These are phyloP conservation scores for Montifringilla adamsi DNA, from an alignment of 2,113 vertebrate species.

Conservation along the genomic window DNA sequence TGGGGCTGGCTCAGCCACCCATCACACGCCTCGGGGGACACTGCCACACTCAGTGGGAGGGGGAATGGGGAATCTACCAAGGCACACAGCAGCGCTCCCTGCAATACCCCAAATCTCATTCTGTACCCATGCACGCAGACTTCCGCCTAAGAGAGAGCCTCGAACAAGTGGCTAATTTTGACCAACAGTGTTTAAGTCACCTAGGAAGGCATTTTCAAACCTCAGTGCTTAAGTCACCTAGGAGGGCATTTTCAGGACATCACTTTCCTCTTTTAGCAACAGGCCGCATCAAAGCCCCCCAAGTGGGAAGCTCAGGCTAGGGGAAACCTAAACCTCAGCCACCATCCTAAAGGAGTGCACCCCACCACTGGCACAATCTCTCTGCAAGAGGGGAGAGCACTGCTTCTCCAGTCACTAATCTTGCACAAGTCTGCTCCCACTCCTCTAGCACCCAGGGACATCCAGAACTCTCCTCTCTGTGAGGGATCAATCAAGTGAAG, in stretches of 20 bases:
- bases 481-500: not conserved
- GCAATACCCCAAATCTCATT: not conserved
- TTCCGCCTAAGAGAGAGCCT: not conserved
- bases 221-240: not conserved
- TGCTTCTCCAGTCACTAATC: not conserved
- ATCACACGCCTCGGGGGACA: rapidly evolving
- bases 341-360: rapidly evolving
- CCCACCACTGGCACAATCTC: not conserved
- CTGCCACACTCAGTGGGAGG: rapidly evolving
- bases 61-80: not conserved
- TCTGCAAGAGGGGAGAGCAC: not conserved
- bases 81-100: not conserved
- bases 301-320: not conserved
- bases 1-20: rapidly evolving
- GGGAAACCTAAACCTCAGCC: not conserved
- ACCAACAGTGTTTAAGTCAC: not conserved
- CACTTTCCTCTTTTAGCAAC: not conserved
- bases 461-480: not conserved
- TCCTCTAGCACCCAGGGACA: not conserved
- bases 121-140: not conserved
- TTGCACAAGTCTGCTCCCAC: not conserved
- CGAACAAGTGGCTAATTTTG: not conserved
- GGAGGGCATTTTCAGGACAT: not conserved
- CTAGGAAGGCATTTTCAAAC: no score
- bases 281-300: not conserved